Evolutionary conservation across 2,888 invertebrate species (phyloP), one percentile per base, ranked within the genome.

Genomic region (Alloscopus bannaensis): DNA sequence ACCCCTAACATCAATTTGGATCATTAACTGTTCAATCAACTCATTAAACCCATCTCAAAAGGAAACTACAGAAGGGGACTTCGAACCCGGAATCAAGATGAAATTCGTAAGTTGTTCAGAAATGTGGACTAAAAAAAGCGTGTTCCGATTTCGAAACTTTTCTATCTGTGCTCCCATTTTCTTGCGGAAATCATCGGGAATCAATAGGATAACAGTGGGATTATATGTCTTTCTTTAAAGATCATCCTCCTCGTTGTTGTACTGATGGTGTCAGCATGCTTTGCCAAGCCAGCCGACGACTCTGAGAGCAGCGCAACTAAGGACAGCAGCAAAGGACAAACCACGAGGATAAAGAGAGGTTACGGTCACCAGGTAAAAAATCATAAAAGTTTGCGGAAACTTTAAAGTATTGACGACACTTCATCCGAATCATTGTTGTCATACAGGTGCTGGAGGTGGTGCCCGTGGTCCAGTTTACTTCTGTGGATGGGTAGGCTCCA

Each of bases 381-480:
- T n/a, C n/a, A n/a, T 36, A 36, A 36, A 36, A 36, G 18, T 4
- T 45, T 59, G 47, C 45, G 28, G 18, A 26, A 29, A 29, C n/a
- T 22, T 28, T 31, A 28, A 31, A 45, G 18, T 36, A 24, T 22
- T 55, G 24, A 59, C n/a, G 59, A 29, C 11, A 29, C 59, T 24
- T 24, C 52, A 52, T 22, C 3, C 18, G 4, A 11, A 47, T 55
- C 24, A 4, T 13, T 11, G 59, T 59, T 20, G 26, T 28, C 2
- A 24, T 50, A 22, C 26, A 47, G 65, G 73, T 2, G 73, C 73
- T 45, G 73, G 73, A 42, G 73, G 73, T 55, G 73, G 73, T 20
- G 73, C 73, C 18, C 52, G 73, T 8, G 73, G 73, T 6, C 73
- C 73, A 0, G 73, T 73, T 11, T 73, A 73, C 57, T 73, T 73